Base-by-base conservation (phyloP, 1,140 invertebrate species). In the Drosophila athabasca region DNA sequence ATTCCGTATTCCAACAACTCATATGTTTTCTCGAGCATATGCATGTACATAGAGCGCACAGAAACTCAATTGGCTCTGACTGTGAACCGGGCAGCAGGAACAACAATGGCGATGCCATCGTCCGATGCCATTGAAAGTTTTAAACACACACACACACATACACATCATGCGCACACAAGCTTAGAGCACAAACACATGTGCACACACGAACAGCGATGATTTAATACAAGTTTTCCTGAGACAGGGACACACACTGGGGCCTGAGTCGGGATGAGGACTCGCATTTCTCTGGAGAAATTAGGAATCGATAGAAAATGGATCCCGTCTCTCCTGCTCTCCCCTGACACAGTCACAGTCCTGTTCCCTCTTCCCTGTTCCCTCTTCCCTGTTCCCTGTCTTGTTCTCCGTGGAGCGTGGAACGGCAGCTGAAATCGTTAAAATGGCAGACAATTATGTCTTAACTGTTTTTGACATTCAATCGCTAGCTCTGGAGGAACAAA, bases 381-480 rank as follows among this genome's bases (percentile, higher is more conserved):
- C 0, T 19, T 19, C 17, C 17, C 61, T 65, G 29, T 41, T 57
- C 57, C 51, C 45, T 61, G 58, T 67, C 48, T 43, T 51, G 35
- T 51, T 57, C 39, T 48, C 31, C 35, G 41, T 13, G 17, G 22
- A 49, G 26, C 43, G 65, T 13, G 17, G 22, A 49, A 39, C 43
- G 65, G 62, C 66, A 68, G 50, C 67, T 50, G 17, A 68, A 72
- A 76, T 70, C 55, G 64, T 62, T 77, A 67, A 85, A 82, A 71
- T 82, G 78, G 81, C 78, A 82, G 57, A 78, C 73, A 85, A 85
- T 85, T 85, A 87, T 82, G 78, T 78, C 73, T 71, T 78, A 77
- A 75, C 73, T 74, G 68, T 77, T 87, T 85, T 81, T 87, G 82
- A 77, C 78, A 85, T 79, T 87, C 82, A 77, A 77, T 80, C 81